Evolutionary conservation across 2,113 vertebrate genomes (phyloP), one percentile per base, ranked within the genome.

Genomic region (Mellivora capensis): DNA sequence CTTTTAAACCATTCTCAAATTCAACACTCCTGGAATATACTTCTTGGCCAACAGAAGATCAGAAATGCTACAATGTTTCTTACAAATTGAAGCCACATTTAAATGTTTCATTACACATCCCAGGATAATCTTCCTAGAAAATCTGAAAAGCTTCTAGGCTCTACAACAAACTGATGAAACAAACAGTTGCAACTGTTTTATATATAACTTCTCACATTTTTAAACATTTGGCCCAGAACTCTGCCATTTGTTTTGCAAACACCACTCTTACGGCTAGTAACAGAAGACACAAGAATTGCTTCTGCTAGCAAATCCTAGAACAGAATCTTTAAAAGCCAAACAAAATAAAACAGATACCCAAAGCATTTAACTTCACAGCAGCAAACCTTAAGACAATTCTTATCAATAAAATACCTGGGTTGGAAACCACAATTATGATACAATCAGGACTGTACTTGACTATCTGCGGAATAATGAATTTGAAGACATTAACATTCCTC

Each of bases 401-500:
- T 14, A 88, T 4, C 44, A 76, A 76, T 76, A 29, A 29, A 8
- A 27, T 97, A 99, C 99, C 99, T 95, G 99, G 99, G 98, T 99
- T 99, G 97, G 99, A 99, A 84, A 99, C 99, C 84, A 99, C 99
- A 12, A 99, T 97, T 90, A 99, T 98, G 69, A 97, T 99, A 96
- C 99, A 99, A 97, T 99, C 98, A 37, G 99, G 99, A 89, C 99
- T 99, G 98, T 99, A 98, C 97, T 99, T 99, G 72, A 99, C 67
- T 0, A 99, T 97, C 98, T 99, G 99, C n/a, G 99, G 99, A 97
- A 99, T 98, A 76, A 99, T 99, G 97, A 99, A 99, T 82, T 99
- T 99, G 99, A 99, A 99, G 98, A 99, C 99, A 6, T 99, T 99
- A 74, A 99, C 99, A 5, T 99, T 99, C 91, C 99, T 99, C 98